phyloP scores from a whole-genome alignment of 2,888 invertebrate genomes.

The Ephialtes manifestator region DNA sequence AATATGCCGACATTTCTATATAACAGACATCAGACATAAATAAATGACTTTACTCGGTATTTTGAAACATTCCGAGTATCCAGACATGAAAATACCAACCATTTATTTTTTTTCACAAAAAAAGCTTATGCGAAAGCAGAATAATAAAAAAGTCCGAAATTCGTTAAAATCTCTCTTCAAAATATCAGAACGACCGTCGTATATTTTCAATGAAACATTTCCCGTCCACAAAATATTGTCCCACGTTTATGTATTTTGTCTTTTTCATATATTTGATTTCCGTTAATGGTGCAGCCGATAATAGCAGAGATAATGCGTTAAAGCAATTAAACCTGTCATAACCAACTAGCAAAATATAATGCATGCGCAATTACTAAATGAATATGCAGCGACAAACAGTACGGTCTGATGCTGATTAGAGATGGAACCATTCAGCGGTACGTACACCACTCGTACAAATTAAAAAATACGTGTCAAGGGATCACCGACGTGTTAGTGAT shows the following conservation, averaged over 20 bases:
- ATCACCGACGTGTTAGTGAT: constrained; percentile 19
- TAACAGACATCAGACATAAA: no score
- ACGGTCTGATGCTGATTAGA: not conserved
- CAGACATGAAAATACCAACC: no score
- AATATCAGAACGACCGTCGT: not conserved
- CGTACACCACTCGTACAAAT: constrained; percentile 7
- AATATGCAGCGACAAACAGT: constrained; percentile 16
- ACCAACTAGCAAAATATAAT: constrained; percentile 1
- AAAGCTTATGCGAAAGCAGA: not conserved
- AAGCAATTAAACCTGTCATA: constrained; percentile 7
- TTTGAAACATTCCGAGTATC: no score
- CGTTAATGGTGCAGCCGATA: not conserved
- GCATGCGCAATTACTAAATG: constrained; percentile 8
- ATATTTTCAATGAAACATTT: not conserved
- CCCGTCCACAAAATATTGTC: not conserved
- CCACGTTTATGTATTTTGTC: not conserved
- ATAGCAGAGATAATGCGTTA: constrained; percentile 9
- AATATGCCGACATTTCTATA: no score
- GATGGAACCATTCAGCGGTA: not conserved
- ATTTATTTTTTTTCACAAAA: no score
- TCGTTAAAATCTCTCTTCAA: not conserved
- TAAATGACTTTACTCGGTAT: not conserved
- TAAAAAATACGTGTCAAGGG: constrained; percentile 2
- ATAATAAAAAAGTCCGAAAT: not conserved
- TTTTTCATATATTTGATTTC: not conserved